phyloP scores from a whole-genome alignment of 1,140 invertebrate genomes.

The Eupristina koningsbergeri region DNA sequence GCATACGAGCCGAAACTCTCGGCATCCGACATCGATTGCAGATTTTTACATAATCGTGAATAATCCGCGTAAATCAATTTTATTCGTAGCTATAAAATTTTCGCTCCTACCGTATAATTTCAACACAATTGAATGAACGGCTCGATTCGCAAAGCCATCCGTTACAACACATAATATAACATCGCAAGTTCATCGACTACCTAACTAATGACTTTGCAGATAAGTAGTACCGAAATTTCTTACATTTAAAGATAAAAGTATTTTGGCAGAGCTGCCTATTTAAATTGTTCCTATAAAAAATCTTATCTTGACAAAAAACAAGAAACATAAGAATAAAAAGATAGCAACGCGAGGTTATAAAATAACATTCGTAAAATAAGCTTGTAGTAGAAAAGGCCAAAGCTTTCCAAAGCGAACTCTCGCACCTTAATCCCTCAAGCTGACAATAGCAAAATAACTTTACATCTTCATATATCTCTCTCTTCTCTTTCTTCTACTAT shows the following conservation, averaged over 20 bases:
- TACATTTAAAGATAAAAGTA: slow-evolving; percentile 41
- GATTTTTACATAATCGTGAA: neutral
- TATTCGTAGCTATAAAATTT: no score
- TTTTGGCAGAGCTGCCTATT: slow-evolving; percentile 19
- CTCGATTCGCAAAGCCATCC: slow-evolving; percentile 7
- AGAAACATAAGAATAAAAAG: slow-evolving; percentile 42
- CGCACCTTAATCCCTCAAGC: slow-evolving; percentile 48
- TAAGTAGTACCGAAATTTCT: slow-evolving; percentile 49
- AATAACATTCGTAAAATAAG: slow-evolving; percentile 43
- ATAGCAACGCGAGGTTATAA: slow-evolving; percentile 45
- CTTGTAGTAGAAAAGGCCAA: slow-evolving; percentile 44
- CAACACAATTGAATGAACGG: neutral
- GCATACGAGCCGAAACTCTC: no score
- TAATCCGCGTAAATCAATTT: no score
- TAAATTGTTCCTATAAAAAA: slow-evolving; percentile 41
- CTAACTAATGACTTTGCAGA: slow-evolving; percentile 51
- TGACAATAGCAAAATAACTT: slow-evolving; percentile 48
- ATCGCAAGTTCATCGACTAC: slow-evolving; percentile 31
- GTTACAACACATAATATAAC: slow-evolving; percentile 41
- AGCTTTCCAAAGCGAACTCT: slow-evolving; percentile 45
- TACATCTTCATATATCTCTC: slow-evolving; percentile 14
- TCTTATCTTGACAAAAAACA: slow-evolving; percentile 33
- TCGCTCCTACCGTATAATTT: neutral
- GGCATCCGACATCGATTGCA: neutral
- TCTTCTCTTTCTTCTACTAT: neutral